A percentile compares a stretch with the other conserved stretches of the same genome.
phyloP scores from a whole-genome alignment of 2,888 invertebrate genomes.

The Nomada fucata region DNA sequence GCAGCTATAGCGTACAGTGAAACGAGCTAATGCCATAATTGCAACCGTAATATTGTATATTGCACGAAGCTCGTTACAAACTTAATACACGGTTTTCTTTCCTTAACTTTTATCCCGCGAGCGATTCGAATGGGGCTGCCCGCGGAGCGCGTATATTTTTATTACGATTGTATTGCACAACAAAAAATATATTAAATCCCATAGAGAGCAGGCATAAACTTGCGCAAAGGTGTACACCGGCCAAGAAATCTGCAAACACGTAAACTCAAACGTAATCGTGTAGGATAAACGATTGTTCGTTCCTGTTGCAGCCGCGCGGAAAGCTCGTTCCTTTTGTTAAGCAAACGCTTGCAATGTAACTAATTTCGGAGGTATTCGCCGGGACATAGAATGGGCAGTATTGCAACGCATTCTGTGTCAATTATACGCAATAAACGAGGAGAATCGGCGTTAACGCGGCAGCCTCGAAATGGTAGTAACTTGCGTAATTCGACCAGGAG shows the following conservation, averaged over 20 bases:
- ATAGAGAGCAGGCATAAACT: too few species aligned
- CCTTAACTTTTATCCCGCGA: too few species aligned
- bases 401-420: neutral
- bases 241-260: too few species aligned
- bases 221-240: too few species aligned
- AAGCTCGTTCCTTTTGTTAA: neutral
- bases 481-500: neutral
- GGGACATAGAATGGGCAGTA: neutral
- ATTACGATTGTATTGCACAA: too few species aligned
- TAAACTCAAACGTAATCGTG: too few species aligned
- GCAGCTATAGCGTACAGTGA: neutral
- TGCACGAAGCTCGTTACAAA: neutral
- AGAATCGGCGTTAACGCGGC: neutral
- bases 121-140: too few species aligned
- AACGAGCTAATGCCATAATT: slow-evolving; percentile 4
- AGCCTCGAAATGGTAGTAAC: neutral
- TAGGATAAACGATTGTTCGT: neutral
- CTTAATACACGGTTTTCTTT: neutral
- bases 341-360: neutral
- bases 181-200: too few species aligned
- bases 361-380: neutral
- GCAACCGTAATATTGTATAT: neutral
- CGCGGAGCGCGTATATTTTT: too few species aligned
- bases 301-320: neutral
- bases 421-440: slow-evolving; percentile 28